Base-by-base conservation (phyloP, 1,140 invertebrate genomes). In the Drosophila guanche region DNA sequence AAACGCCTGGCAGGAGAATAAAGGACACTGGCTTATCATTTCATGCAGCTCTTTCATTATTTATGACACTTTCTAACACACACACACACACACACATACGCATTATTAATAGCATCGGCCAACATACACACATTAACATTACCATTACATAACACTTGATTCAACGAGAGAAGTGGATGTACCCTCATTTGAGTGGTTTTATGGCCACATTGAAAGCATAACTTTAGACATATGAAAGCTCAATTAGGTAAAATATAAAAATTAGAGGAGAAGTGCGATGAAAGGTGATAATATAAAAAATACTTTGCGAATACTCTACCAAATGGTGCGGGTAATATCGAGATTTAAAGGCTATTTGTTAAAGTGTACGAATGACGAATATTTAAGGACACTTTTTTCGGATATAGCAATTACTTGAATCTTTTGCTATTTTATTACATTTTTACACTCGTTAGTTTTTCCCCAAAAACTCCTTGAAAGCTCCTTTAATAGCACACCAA, bases 181-280 rank as follows among this genome's bases (percentile, higher is more conserved):
- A 12, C 8, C 3, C 10, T 37, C 10, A 3, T 37, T 1, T 12
- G 33, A 25, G 46, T 10, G 10, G 33, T 37, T 70, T 59, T 42
- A 71, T 54, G 55, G 14, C 23, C 52, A 45, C 16, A 65, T 58
- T 41, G 41, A 74, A 54, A 53, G 41, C 52, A 54, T 56, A 33
- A 47, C 48, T 56, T 47, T 22, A 43, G 12, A 27, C 29, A 41
- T 48, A 20, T 45, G 10, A 20, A 45, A 42, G 20, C 7, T 25
- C 10, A 43, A 70, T 71, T 52, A 37, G 20, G 14, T 10, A 23
- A 25, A 29, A 37, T 25, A 16, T 3, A 5, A n/a, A 43, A 40
- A 10, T 2, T 25, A 16, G 6, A 2, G 20, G 1, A 2, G 12
- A 40, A 50, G 6, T 6, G 12, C 14, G 2, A 40, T 16, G 10